These are phyloP conservation scores for Drosophila infuscata DNA, from an alignment of 2,888 invertebrate genomes.

Conservation along the genomic window DNA sequence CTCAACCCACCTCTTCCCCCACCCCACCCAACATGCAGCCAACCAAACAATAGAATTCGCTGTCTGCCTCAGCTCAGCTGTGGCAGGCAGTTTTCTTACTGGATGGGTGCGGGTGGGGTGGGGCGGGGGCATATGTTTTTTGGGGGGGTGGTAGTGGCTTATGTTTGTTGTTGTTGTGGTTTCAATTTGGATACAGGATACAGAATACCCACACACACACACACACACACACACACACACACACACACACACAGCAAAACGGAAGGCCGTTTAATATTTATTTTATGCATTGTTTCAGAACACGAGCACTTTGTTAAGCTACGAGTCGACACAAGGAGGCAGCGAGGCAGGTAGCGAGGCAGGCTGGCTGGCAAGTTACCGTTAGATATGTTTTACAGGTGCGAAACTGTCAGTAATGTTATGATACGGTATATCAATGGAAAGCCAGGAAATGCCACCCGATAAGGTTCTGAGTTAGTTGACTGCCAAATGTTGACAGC, in stretches of 20 bases:
- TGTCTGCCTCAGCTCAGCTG: constrained; percentile 23
- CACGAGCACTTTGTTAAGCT: constrained; percentile 50
- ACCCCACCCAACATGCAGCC: not conserved
- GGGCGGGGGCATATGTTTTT: constrained; percentile 2
- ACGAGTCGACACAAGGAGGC: not conserved
- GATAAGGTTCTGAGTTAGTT: constrained; percentile 6
- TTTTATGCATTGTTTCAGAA: constrained; percentile 68
- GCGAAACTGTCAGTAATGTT: constrained; percentile 61
- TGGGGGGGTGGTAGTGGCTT: constrained; percentile 6
- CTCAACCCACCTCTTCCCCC: not conserved
- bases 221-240: constrained; percentile 4
- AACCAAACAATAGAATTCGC: constrained; percentile 19
- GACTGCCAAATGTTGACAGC: constrained; percentile 26
- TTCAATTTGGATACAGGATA: constrained; percentile 77
- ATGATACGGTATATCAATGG: constrained; percentile 27
- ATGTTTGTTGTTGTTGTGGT: constrained; percentile 74
- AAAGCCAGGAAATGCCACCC: constrained; percentile 14
- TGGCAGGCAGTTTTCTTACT: not conserved
- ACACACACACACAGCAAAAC: constrained; percentile 46
- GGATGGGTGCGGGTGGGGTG: too few species aligned
- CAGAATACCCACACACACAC: constrained; percentile 29
- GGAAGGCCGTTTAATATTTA: constrained; percentile 78
- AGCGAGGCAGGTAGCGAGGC: not conserved
- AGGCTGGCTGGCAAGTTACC: not conserved
- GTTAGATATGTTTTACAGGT: constrained; percentile 59